Conservation (phyloP, 2,888 invertebrate genomes). For the Lathronympha strigana region DNA sequence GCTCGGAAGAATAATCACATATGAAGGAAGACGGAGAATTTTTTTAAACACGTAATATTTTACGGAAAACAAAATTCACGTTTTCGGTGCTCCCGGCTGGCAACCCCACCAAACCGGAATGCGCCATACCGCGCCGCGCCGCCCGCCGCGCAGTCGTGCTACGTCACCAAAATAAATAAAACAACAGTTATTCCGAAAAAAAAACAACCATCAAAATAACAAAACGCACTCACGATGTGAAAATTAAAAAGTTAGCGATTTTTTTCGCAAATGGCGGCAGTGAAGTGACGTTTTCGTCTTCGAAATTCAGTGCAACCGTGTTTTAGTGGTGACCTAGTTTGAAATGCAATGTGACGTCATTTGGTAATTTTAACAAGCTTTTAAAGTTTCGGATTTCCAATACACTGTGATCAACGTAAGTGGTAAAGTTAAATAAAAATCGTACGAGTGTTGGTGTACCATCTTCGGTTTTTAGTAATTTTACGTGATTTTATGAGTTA, state of each 20-base stretch:
- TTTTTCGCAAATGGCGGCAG: conserved; percentile 30
- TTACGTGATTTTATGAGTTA: conserved; percentile 3
- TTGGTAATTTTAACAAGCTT: conserved; percentile 45
- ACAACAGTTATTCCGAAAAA: conserved; percentile 26
- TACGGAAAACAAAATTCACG: background rate
- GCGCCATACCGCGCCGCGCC: conserved; percentile 37
- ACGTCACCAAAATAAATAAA: conserved; percentile 43
- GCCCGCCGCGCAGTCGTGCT: conserved; percentile 36
- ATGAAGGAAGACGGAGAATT: too few relatives aligned
- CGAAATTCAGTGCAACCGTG: conserved; percentile 51
- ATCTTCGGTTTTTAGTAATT: background rate
- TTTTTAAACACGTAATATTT: background rate
- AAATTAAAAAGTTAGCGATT: conserved; percentile 32
- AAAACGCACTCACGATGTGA: conserved; percentile 21
- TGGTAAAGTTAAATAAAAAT: background rate
- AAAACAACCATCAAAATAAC: conserved; percentile 31
- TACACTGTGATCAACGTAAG: conserved; percentile 6
- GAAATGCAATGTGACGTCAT: conserved; percentile 62
- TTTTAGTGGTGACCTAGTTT: conserved; percentile 58
- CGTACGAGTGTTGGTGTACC: background rate
- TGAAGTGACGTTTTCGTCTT: conserved; percentile 47
- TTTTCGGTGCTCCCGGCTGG: conserved; percentile 5
- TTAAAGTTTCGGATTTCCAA: conserved; percentile 29
- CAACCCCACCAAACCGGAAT: conserved; percentile 38
- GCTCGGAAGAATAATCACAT: too few relatives aligned